These are phyloP conservation scores for Atherinomorus stipes DNA, from an alignment of 2,113 vertebrate genomes.

Conservation along the genomic window DNA sequence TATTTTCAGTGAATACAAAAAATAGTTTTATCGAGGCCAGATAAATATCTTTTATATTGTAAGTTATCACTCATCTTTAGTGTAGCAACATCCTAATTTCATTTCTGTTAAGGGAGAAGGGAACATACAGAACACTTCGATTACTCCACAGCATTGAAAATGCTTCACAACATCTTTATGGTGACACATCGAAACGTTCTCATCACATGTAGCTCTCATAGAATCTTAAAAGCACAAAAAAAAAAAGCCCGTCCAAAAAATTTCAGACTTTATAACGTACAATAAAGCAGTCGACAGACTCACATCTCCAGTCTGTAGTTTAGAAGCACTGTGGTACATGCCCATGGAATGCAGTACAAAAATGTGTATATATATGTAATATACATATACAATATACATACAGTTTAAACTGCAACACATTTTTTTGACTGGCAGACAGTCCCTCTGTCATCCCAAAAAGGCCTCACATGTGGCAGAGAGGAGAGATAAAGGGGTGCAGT, in stretches of 20 bases:
- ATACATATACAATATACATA: slow-evolving; percentile 47
- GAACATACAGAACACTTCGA: slow-evolving; percentile 60
- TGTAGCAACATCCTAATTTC: slow-evolving; percentile 53
- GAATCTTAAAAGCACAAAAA: slow-evolving; percentile 52
- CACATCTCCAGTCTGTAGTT: slow-evolving; percentile 31
- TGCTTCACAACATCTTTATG: slow-evolving; percentile 60
- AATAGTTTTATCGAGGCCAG: slow-evolving; percentile 81
- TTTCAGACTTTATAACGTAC: slow-evolving; percentile 50
- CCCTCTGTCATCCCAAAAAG: slow-evolving; percentile 46
- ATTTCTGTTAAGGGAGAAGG: slow-evolving; percentile 44
- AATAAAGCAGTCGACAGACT: slow-evolving; percentile 47
- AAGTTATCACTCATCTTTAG: slow-evolving; percentile 60
- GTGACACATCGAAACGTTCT: slow-evolving; percentile 64
- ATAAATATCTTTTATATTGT: slow-evolving; percentile 78
- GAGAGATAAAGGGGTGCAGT: slow-evolving; percentile 30
- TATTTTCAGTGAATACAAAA: slow-evolving; percentile 88
- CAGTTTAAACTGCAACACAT: slow-evolving; percentile 60
- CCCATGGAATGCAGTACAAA: slow-evolving; percentile 77
- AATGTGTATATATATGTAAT: slow-evolving; percentile 59
- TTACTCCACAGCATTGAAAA: slow-evolving; percentile 65
- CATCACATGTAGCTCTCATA: slow-evolving; percentile 58
- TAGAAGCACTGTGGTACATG: slow-evolving; percentile 73
- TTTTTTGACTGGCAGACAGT: slow-evolving; percentile 48
- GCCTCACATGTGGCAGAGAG: slow-evolving; percentile 43
- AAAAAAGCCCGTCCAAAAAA: slow-evolving; percentile 45